Evolutionary conservation across 2,113 vertebrate species (phyloP), one percentile per base, ranked within the genome.

Genomic region (Paraplagusia blochii): DNA sequence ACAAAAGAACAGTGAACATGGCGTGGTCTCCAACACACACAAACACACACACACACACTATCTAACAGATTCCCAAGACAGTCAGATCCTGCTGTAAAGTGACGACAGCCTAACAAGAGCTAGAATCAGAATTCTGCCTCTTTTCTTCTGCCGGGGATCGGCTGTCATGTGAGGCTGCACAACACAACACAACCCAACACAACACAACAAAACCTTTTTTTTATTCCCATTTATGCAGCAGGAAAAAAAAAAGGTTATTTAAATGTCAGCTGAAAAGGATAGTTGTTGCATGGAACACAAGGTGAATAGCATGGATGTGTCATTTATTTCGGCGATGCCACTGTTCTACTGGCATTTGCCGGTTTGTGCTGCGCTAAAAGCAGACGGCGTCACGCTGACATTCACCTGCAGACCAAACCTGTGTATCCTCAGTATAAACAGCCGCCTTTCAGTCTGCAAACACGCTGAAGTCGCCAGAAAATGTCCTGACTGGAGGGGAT

Each of bases 181-280:
- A 62, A 69, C 22, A 69, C 22, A 29, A 29, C 76, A 68, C 63
- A 77, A 74, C 63, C n/a, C 63, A 62, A 69, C 22, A n/a, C n/a
- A 29, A 29, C 76, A 68, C 63, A 77, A 74, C 63, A n/a, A n/a
- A n/a, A 64, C 76, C 75, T 79, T 81, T 81, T 83, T 85, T 33
- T 8, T 13, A 75, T 83, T 88, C 72, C 65, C 79, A 79, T 81
- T 76, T 74, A 81, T 78, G 69, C 77, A 72, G 77, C 66, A 81
- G 72, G 81, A 78, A 54, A 29, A 29, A 29, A 29, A 29, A 86
- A 88, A 89, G 85, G 87, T 86, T 87, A 85, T 86, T 76, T 88
- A 86, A 91, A 89, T 90, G 87, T 89, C 87, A 88, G 77, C 35
- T n/a, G 76, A 67, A 85, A 81, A 90, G 76, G 86, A 87, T 69